These are phyloP conservation scores for Sylvia atricapilla DNA, from an alignment of 2,113 vertebrate genomes.

Conservation along the genomic window DNA sequence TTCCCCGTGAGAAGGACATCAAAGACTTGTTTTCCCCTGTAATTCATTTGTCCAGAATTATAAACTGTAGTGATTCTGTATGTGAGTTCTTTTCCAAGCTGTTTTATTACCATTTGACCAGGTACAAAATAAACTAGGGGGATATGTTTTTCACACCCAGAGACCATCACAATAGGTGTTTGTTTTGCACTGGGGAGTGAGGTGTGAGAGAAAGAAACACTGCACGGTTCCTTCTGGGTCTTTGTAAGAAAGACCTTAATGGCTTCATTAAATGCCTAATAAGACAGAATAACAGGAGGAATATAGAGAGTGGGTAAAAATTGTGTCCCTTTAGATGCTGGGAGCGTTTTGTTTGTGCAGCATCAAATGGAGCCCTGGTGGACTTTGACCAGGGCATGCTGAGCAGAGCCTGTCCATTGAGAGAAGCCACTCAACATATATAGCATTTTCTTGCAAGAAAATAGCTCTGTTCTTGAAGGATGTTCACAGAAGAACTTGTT, in stretches of 20 bases:
- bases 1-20: neutral
- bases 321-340: neutral
- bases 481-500: neutral
- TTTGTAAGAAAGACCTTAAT: neutral
- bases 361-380: neutral
- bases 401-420: neutral
- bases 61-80: neutral
- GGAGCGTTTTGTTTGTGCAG: neutral
- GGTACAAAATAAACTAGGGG: neutral
- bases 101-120: neutral
- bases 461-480: neutral
- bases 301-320: neutral
- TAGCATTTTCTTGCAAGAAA: neutral
- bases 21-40: neutral
- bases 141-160: neutral
- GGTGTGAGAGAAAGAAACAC: fast-evolving
- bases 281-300: neutral
- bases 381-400: neutral
- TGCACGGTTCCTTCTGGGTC: neutral
- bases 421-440: neutral
- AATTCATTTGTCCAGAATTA: neutral
- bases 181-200: neutral
- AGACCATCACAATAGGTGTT: neutral
- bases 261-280: neutral
- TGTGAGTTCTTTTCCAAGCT: neutral